Evolutionary conservation across 2,888 invertebrate species (phyloP).

Genomic region (Amiota minor): DNA sequence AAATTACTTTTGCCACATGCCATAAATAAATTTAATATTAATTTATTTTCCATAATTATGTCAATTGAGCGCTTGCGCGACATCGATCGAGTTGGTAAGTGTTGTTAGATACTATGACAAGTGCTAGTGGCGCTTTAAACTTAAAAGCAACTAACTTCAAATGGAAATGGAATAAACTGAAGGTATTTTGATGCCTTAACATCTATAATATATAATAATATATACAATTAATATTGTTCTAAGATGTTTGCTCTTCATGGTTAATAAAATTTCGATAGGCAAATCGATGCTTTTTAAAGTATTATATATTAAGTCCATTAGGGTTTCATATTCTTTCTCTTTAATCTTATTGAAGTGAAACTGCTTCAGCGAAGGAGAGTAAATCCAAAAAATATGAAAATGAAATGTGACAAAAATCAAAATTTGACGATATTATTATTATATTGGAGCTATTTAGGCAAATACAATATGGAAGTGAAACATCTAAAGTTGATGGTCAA

Average conservation of each 20-base stretch:
- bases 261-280: too few relatives aligned
- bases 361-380: too few relatives aligned
- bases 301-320: too few relatives aligned
- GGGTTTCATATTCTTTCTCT: too few relatives aligned
- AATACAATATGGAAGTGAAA: too few relatives aligned
- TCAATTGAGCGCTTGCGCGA: neutral
- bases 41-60: slow-evolving; percentile 7
- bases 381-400: too few relatives aligned
- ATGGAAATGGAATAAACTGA: neutral
- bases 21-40: slow-evolving; percentile 10
- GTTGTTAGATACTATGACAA: neutral
- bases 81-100: neutral
- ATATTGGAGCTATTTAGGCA: too few relatives aligned
- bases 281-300: too few relatives aligned
- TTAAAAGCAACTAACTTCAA: neutral
- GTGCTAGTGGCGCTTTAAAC: neutral
- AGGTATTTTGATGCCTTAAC: neutral
- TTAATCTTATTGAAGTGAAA: too few relatives aligned
- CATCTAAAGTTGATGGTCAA: too few relatives aligned
- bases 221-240: neutral
- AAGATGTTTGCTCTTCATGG: neutral
- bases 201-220: neutral
- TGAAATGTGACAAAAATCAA: too few relatives aligned
- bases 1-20: slow-evolving; percentile 42
- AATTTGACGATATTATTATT: too few relatives aligned